Conservation (phyloP, 2,113 vertebrate genomes). For the Patagioenas fasciata region DNA sequence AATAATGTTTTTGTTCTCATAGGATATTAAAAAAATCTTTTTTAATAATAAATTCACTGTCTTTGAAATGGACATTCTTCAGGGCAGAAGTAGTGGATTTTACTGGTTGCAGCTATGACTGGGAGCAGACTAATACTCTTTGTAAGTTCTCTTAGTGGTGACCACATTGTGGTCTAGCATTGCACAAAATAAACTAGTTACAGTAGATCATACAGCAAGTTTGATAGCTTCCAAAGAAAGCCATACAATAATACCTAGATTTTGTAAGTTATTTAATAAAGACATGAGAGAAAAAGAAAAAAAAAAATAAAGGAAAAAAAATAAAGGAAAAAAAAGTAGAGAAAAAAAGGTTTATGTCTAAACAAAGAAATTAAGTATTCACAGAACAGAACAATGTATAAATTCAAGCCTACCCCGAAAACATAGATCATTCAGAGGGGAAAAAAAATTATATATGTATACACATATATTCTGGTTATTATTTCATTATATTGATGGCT, state of each 20-base stretch:
- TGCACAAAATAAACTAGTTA: neutral
- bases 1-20: neutral
- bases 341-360: neutral
- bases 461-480: neutral
- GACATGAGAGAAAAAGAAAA: neutral
- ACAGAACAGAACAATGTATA: neutral
- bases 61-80: neutral
- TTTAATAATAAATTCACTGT: neutral
- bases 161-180: neutral
- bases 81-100: neutral
- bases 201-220: neutral
- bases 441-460: rapidly evolving
- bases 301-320: neutral
- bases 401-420: neutral
- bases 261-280: neutral
- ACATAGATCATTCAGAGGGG: rapidly evolving
- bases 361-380: neutral
- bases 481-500: neutral
- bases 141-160: too few relatives aligned
- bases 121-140: neutral
- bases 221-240: neutral
- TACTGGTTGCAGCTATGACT: neutral
- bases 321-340: neutral
- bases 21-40: neutral
- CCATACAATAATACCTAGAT: neutral